Conservation (phyloP, 2,888 invertebrate species). For the Caenorhabditis sp. region DNA sequence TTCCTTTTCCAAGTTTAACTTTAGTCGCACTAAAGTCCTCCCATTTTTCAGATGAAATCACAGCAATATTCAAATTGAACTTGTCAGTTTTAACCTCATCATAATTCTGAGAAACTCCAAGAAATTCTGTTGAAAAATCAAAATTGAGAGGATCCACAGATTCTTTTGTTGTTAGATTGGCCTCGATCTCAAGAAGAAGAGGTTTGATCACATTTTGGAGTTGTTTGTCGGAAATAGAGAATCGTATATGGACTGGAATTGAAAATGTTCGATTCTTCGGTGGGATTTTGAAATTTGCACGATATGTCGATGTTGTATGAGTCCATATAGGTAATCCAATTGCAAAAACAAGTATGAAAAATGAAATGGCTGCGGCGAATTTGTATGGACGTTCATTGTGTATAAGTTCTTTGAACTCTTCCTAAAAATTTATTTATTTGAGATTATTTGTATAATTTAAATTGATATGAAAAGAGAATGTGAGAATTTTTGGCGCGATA, state of each 20-base stretch:
- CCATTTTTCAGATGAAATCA: slow-evolving; percentile 47
- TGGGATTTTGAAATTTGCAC: slow-evolving; percentile 34
- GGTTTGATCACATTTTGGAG: background rate
- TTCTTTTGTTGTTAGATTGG: slow-evolving; percentile 20
- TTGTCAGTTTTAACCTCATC: slow-evolving; percentile 8
- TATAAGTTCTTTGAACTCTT: slow-evolving; percentile 20
- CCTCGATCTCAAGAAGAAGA: slow-evolving; percentile 7
- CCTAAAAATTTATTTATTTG: no score
- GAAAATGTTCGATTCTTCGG: slow-evolving; percentile 21
- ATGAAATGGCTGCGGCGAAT: slow-evolving; percentile 38
- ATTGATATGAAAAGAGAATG: background rate
- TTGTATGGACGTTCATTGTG: slow-evolving; percentile 22
- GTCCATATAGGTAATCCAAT: slow-evolving; percentile 61
- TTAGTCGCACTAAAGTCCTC: slow-evolving; percentile 49
- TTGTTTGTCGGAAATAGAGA: background rate
- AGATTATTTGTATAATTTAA: no score
- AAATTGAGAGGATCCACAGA: slow-evolving; percentile 20
- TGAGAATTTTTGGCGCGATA: no score
- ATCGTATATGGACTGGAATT: slow-evolving; percentile 12
- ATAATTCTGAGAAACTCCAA: slow-evolving; percentile 11
- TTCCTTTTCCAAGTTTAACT: slow-evolving; percentile 34
- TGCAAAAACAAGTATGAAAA: slow-evolving; percentile 48
- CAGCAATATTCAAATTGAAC: slow-evolving; percentile 16
- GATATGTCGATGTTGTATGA: slow-evolving; percentile 50
- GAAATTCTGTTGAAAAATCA: slow-evolving; percentile 12